These are phyloP conservation scores for Sarcophaga rosellei DNA, from an alignment of 2,888 invertebrate genomes.

Conservation along the genomic window DNA sequence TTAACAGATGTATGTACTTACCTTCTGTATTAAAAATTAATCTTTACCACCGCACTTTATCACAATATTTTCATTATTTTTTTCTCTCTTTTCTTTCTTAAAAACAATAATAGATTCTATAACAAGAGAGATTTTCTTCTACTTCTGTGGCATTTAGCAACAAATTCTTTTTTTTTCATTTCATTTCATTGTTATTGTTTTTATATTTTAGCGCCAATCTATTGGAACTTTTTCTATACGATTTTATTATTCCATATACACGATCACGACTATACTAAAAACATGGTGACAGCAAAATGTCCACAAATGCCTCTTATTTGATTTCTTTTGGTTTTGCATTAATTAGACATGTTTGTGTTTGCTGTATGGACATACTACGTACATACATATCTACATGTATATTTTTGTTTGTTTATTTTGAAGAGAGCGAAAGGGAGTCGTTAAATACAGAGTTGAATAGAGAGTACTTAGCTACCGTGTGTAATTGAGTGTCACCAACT, in stretches of 20 bases:
- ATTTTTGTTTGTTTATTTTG: background rate
- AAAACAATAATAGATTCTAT: background rate
- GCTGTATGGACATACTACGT: no score
- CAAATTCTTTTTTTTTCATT: background rate
- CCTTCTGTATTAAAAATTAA: background rate
- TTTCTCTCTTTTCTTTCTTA: no score
- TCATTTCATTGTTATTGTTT: background rate
- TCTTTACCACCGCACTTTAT: background rate
- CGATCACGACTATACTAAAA: constrained; percentile 39
- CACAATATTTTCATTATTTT: background rate
- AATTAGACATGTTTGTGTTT: background rate
- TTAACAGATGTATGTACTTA: background rate
- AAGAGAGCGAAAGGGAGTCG: constrained; percentile 5
- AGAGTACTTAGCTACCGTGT: no score
- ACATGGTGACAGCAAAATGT: constrained; percentile 12
- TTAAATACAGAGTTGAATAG: no score
- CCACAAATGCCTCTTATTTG: background rate
- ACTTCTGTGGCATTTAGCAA: background rate
- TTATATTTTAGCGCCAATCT: constrained; percentile 19
- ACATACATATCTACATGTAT: no score
- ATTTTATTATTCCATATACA: constrained; percentile 27
- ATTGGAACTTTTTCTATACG: constrained; percentile 7
- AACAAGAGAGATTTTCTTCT: background rate
- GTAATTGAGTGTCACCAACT: no score
- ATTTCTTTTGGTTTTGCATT: background rate